phyloP scores from a whole-genome alignment of 2,888 invertebrate species.

The Acanthosoma haemorrhoidale region DNA sequence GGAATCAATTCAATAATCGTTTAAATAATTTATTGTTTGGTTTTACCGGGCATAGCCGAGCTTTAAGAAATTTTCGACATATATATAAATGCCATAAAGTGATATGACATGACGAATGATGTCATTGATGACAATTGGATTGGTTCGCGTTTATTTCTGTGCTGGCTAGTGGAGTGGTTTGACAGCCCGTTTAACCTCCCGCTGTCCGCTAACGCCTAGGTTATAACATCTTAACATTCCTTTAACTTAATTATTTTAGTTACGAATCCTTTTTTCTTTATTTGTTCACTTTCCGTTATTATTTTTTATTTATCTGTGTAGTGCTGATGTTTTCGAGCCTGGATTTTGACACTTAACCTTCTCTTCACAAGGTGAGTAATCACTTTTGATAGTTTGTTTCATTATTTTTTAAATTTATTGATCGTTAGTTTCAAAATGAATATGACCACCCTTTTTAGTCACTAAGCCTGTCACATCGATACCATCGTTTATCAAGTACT shows the following conservation, averaged over 20 bases:
- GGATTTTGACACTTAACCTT: neutral
- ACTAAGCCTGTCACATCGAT: no score
- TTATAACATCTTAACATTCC: slow-evolving; percentile 16
- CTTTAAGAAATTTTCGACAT: no score
- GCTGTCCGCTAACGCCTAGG: neutral
- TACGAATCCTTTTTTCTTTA: neutral
- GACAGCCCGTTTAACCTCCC: slow-evolving; percentile 25
- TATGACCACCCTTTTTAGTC: no score
- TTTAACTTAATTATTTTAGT: neutral
- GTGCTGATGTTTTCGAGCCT: neutral
- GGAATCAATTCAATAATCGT: no score
- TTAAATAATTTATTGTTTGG: no score
- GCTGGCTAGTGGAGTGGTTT: neutral
- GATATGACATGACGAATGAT: neutral
- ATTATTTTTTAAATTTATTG: neutral
- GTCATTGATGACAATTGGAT: neutral
- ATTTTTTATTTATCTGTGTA: neutral
- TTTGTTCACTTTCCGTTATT: neutral
- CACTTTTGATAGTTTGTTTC: neutral
- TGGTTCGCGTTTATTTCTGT: neutral
- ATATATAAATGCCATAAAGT: no score
- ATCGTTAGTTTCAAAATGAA: no score
- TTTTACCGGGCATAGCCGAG: no score
- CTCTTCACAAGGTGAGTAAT: neutral
- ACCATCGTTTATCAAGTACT: no score